Evolutionary conservation across 2,888 invertebrate species (phyloP), one percentile per base, ranked within the genome.

Genomic region (Notodonta ziczac): DNA sequence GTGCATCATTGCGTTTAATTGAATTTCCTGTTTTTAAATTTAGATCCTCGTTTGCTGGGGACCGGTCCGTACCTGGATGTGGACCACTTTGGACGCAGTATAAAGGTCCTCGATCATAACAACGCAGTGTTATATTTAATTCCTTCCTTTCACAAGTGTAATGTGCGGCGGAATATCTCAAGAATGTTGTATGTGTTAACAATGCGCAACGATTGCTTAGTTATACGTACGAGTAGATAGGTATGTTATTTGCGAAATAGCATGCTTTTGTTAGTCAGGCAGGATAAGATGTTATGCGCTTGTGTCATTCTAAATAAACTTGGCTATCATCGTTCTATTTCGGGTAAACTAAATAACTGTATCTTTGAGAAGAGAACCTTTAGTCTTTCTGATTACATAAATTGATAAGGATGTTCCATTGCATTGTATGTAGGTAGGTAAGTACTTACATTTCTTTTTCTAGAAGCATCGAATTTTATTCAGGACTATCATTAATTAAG

Each of bases 21-120:
- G 85, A 92, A 93, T 91, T 86, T 93, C 93, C 93, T 90, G 91
- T 84, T 88, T 91, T 87, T 88, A 88, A 86, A 92, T 90, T 89
- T 86, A 88, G 85, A 84, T 72, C 72, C 81, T 76, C 76, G 76
- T 71, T 72, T 71, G 74, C 72, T 76, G 69, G 70, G 72, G 67
- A 63, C 60, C 63, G 59, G 59, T 59, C 59, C 59, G 72, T 70
- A 76, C 69, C 76, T 75, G 70, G 51, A 35, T 39, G 7, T 5
- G 14, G 6, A 54, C 39, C 39, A 16, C 50, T 4, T 7, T 4
- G 50, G 16, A 5, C 14, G 1, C 14, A 14, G 13, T 48, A 12
- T 9, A 42, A 9, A 42, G 42, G 35, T 35, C 35, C 24, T 24
- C 7, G 35, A 42, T n/a, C 13, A n/a, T n/a, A 46, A 46, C 46